Conservation (phyloP, 2,888 invertebrate species). For the Aphodius sticticus region DNA sequence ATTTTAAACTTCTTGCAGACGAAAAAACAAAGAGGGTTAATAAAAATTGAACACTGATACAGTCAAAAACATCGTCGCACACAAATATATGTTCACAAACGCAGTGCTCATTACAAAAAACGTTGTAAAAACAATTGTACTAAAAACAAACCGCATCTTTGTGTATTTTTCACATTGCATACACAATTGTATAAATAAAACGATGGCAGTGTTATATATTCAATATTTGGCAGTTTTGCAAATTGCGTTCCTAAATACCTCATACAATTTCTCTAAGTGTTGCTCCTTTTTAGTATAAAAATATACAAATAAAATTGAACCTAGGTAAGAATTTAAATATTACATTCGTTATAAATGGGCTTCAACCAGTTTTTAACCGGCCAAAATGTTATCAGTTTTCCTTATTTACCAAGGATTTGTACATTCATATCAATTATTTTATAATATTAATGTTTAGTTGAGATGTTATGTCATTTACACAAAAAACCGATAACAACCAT, state of each 20-base stretch:
- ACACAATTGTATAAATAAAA: slow-evolving; percentile 18
- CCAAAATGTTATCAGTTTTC: neutral
- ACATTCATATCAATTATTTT: neutral
- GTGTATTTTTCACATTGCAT: neutral
- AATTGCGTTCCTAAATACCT: slow-evolving; percentile 13
- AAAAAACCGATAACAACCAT: neutral
- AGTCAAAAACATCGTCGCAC: neutral
- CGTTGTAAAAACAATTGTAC: neutral
- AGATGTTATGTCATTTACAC: neutral
- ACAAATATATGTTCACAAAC: neutral
- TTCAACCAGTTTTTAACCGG: neutral
- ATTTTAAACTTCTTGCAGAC: neutral
- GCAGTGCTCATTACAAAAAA: neutral
- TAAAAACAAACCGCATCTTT: neutral
- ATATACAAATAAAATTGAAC: slow-evolving; percentile 4
- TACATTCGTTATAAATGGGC: neutral
- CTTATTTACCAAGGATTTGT: neutral
- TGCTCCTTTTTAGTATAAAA: neutral
- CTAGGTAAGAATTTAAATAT: neutral
- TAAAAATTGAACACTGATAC: neutral
- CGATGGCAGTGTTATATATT: slow-evolving; percentile 35
- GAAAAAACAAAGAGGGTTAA: neutral
- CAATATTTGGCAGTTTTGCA: slow-evolving; percentile 28
- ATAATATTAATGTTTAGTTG: neutral
- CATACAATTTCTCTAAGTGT: neutral